These are phyloP conservation scores for Tadarida brasiliensis DNA, from an alignment of 2,797 vertebrate genomes.

Conservation along the genomic window DNA sequence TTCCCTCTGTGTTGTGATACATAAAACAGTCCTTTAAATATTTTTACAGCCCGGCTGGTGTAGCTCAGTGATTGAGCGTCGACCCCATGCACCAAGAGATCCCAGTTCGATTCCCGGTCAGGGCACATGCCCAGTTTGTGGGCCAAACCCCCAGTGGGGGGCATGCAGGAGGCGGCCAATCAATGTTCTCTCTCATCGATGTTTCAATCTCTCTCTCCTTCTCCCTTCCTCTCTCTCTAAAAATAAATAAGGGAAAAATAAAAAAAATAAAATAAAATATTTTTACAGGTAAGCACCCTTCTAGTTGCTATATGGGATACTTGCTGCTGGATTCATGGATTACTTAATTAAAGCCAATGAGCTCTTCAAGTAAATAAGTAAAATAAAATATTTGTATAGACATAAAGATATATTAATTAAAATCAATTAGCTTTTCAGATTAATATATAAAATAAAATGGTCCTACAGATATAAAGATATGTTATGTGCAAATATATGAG, in stretches of 20 bases:
- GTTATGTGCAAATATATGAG: not conserved
- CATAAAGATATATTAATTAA: not conserved
- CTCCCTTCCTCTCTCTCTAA: no score
- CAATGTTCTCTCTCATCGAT: no score
- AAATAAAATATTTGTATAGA: not conserved
- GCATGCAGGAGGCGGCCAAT: no score
- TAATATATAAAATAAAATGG: not conserved
- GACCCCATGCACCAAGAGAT: no score
- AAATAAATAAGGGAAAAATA: no score
- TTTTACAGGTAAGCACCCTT: not conserved
- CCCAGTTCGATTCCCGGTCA: no score
- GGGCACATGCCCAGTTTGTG: no score
- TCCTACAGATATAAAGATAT: not conserved
- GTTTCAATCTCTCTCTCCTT: fast-evolving
- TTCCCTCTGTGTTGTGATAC: not conserved
- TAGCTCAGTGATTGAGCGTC: no score
- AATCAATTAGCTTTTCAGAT: not conserved
- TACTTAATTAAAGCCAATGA: not conserved
- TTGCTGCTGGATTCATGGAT: not conserved
- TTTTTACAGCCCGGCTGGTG: not conserved
- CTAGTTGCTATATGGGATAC: not conserved
- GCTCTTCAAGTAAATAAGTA: not conserved
- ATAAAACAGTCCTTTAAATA: slow-evolving; percentile 40
- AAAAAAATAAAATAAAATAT: slow-evolving; percentile 10
- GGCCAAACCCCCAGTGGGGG: no score